Base-by-base conservation (phyloP, 1,140 invertebrate species). In the Achroia grisella region DNA sequence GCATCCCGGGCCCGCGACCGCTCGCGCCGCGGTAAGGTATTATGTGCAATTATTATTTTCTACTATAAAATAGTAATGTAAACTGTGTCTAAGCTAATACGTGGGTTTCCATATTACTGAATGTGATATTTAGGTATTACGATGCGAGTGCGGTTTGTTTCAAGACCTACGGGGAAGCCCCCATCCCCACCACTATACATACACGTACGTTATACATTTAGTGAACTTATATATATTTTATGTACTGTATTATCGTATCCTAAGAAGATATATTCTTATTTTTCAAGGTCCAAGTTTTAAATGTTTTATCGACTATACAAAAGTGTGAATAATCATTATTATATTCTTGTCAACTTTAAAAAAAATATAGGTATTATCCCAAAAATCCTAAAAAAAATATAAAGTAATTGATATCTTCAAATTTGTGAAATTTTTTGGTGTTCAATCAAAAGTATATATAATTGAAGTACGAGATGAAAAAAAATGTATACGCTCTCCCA, bases 231-330 rank as follows among this genome's bases (percentile, higher is more conserved):
- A 85, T 84, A 85, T 84, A 85, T 85, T 84, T 84, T 85, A 85
- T 85, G 76, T 85, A 85, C 69, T 77, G 13, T 13, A 84, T 85
- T 81, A 84, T 77, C 74, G 71, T 84, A 84, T 80, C 74, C 77
- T 84, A 84, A 84, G 80, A 80, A 82, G 63, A 84, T 84, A 82
- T 80, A 80, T 84, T 76, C 75, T 83, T 84, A 84, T 84, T 84
- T 84, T 84, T 84, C 80, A 84, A 80, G 80, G 80, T 84, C 80
- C 80, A 84, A 84, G 71, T 84, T 84, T 84, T 82, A 84, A 82
- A 84, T 84, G 80, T 84, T 82, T 84, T 84, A 84, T 82, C 80
- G 78, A 84, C 80, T 84, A 80, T 84, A 84, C 78, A 84, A 82
- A 81, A 80, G 78, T 79, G 77, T 80, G 69, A 65, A 80, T 82